Evolutionary conservation across 2,888 invertebrate species (phyloP), one percentile per base, ranked within the genome.

Genomic region (Pachycephus smyrnensis): DNA sequence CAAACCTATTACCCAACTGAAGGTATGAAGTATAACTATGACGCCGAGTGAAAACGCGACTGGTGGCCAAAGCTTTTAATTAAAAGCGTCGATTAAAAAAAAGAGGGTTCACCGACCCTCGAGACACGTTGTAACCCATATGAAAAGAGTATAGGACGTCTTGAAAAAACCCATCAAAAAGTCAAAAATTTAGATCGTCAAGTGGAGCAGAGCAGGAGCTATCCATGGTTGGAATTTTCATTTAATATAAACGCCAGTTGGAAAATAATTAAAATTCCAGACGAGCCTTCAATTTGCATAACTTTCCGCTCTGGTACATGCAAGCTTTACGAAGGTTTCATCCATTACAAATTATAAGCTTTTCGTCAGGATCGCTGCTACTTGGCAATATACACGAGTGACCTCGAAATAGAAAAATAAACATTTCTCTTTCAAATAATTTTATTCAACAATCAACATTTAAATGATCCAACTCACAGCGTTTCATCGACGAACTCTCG

Each of bases 251-350:
- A 80, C 77, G 80, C 73, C 73, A 82, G 80, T 74, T 77, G 77
- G 82, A 81, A 84, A 86, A 86, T 88, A 81, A 85, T 80, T 84
- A 82, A 80, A 87, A 87, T 87, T 86, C 84, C 84, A 32, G 71
- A 80, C 82, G 77, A 77, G 81, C 75, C 80, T 84, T 79, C 81
- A 85, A 86, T 86, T 86, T 86, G 82, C 85, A 85, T 86, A 88
- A 84, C 87, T 84, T 82, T 82, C 80, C 80, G 77, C 80, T 76
- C 73, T 74, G 75, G 76, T 76, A 35, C 71, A 23, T 35, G 36
- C 23, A 74, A 74, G 30, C n/a, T 30, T n/a, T 35, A 30, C 74
- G 74, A 74, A 71, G 31, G 1, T 11, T 71, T 31, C 30, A 30
- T 55, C 23, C 55, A 55, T 55, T 23, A 9, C 55, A 23, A 23